Evolutionary conservation across 2,888 invertebrate genomes (phyloP).

Genomic region (Drosophila niveifrons): DNA sequence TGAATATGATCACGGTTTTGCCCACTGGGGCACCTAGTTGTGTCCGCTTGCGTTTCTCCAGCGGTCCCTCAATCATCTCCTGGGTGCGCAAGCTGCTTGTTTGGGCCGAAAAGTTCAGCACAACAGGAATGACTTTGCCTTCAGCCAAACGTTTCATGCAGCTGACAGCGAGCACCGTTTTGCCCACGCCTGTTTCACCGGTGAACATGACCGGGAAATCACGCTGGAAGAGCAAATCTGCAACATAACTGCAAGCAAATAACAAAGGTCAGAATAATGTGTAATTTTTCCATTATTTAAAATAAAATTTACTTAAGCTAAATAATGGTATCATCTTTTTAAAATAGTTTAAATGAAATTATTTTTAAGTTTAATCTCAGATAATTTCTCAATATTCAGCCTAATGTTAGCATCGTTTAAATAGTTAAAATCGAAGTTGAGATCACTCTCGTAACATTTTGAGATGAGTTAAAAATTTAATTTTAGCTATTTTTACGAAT

Average conservation of each 20-base stretch:
- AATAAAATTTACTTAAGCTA: no score
- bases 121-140: conserved; percentile 90
- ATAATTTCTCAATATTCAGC: no score
- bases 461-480: no score
- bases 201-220: conserved; percentile 94
- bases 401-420: no score
- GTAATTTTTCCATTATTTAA: no score
- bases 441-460: no score
- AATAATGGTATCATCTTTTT: no score
- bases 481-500: no score
- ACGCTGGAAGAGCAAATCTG: conserved; percentile 89
- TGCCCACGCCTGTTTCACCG: conserved; percentile 96
- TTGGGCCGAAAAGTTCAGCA: conserved; percentile 96
- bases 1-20: conserved; percentile 93
- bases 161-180: conserved; percentile 93
- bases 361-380: no score
- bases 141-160: conserved; percentile 89
- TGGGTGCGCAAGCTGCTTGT: conserved; percentile 94
- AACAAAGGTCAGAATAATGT: no score
- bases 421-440: no score
- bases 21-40: conserved; percentile 93
- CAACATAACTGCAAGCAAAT: conserved; percentile 72
- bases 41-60: conserved; percentile 93
- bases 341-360: no score
- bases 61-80: conserved; percentile 92